Percentiles rank a stretch among this genome's conserved stretches.
These are phyloP conservation scores for Brenthis hecate DNA, from an alignment of 2,888 invertebrate species.

Conservation along the genomic window DNA sequence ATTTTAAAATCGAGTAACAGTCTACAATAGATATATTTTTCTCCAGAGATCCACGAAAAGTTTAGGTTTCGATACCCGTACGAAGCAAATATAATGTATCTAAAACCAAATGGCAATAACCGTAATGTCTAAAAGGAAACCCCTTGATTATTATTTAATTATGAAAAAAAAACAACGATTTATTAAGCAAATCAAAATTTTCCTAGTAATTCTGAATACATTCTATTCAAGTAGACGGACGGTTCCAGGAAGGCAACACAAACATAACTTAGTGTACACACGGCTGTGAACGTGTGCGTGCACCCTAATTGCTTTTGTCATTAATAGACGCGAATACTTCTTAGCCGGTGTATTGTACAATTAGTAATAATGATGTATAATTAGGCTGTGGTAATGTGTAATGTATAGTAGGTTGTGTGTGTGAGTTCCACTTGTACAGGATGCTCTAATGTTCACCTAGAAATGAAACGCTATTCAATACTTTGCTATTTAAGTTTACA, in stretches of 20 bases:
- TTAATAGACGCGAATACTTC: slow-evolving; percentile 82
- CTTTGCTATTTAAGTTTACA: no score
- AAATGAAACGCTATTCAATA: no score
- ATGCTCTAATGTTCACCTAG: slow-evolving; percentile 4
- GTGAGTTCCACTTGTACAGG: slow-evolving; percentile 35
- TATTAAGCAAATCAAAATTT: not conserved
- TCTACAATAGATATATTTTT: no score
- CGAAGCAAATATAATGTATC: no score
- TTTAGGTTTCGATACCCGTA: no score
- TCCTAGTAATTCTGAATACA: slow-evolving; percentile 7
- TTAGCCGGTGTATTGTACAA: slow-evolving; percentile 77
- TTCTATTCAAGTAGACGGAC: slow-evolving; percentile 27
- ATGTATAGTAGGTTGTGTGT: slow-evolving; percentile 50
- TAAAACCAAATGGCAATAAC: no score
- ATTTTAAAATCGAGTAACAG: no score
- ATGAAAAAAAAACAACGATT: not conserved
- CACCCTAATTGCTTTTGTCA: slow-evolving; percentile 81
- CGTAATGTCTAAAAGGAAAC: no score
- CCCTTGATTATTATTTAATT: not conserved
- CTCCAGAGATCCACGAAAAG: no score
- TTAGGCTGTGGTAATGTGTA: slow-evolving; percentile 58
- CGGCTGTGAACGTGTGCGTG: slow-evolving; percentile 59
- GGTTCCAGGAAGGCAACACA: slow-evolving; percentile 37
- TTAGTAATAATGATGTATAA: slow-evolving; percentile 81
- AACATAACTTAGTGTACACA: slow-evolving; percentile 23